Conservation (phyloP, 2,797 vertebrate species). For the Orestias chungarensis region DNA sequence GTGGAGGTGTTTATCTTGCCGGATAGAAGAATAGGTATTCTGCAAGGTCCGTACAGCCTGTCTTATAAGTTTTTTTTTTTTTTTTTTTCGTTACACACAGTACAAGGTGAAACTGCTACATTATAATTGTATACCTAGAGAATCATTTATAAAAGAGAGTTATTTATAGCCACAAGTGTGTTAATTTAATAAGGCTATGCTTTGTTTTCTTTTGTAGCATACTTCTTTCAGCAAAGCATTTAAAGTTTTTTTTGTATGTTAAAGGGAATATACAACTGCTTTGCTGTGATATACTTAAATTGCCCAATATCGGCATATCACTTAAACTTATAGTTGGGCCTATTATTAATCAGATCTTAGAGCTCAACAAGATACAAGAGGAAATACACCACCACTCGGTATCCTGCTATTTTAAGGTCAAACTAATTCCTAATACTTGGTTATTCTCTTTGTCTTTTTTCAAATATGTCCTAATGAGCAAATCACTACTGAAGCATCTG, state of each 20-base stretch:
- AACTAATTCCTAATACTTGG: background rate
- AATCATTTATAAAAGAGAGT: background rate
- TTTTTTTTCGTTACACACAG: background rate
- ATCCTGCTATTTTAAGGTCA: conserved; percentile 5
- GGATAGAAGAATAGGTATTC: too few species aligned
- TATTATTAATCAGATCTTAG: background rate
- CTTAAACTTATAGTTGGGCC: background rate
- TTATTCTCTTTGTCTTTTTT: conserved; percentile 16
- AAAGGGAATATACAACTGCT: background rate
- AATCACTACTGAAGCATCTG: conserved; percentile 15
- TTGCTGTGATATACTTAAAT: too few species aligned
- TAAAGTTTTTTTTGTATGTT: background rate
- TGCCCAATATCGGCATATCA: background rate
- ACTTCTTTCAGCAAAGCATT: background rate
- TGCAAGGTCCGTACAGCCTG: background rate
- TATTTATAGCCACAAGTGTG: background rate
- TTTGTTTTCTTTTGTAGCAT: background rate
- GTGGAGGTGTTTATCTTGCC: too few species aligned
- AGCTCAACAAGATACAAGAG: background rate
- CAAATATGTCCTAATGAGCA: conserved; percentile 12
- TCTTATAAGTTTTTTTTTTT: background rate
- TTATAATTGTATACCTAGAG: background rate
- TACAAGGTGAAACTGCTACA: background rate
- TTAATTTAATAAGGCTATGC: too few species aligned
- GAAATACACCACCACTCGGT: background rate